Base-by-base conservation (phyloP, 2,113 vertebrate species). In the Eudyptes chrysolophus region DNA sequence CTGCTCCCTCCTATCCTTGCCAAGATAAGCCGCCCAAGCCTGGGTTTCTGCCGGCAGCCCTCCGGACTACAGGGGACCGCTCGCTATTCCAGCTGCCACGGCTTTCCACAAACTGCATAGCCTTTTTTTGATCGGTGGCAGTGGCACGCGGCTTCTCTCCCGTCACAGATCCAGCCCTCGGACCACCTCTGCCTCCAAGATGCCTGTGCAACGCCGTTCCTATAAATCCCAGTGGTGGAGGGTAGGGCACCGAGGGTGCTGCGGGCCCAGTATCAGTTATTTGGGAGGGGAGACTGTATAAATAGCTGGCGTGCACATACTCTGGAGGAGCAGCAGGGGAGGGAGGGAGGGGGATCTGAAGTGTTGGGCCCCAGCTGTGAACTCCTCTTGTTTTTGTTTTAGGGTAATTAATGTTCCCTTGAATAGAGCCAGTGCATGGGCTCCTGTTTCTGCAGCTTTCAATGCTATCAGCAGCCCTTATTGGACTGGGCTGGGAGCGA, bases 371-470 rank as follows among this genome's bases (percentile, higher is more conserved):
- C 93, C 91, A 97, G 92, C 96, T 97, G 94, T 94, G 94, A 96
- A 92, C 95, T 87, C 78, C 80, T 95, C 94, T 92, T 95, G 88
- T 89, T 98, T 98, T 97, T 96, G 97, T 98, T 97, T 97, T 94
- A 98, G 96, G 90, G 91, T 97, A 97, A 97, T 98, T 97, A 96
- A 96, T 96, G 96, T 97, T 98, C 97, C 74, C 85, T 95, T 97
- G 87, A 93, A 92, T 94, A 96, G 71, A 95, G 89, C 60, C 96
- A 38, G 90, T 86, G 64, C 94, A 89, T 72, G 77, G 82, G 93
- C 77, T 96, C 94, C 95, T 40, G 64, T 92, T 93, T 85, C 91
- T 98, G 60, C 87, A 90, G 89, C 92, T 94, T 83, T 92, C 79
- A 81, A 38, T 90, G 96, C 93, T 94, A 91, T 92, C 85, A n/a